A percentile compares a stretch with the other conserved stretches of the same genome.
Conservation (phyloP, 2,888 invertebrate genomes). For the Thumatha senex region DNA sequence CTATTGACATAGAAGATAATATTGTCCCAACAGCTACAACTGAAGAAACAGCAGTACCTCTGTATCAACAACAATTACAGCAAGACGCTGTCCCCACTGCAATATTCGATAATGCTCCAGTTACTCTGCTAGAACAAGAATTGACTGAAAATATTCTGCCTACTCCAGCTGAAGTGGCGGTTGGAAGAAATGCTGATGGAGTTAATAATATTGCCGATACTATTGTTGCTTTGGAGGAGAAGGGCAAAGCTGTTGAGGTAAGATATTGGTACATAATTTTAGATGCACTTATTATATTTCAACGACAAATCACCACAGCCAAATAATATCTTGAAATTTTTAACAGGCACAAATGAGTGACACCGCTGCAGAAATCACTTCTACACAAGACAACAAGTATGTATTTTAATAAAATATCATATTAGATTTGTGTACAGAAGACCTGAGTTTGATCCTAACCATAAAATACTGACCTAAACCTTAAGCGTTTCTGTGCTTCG, state of each 20-base stretch:
- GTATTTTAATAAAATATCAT: no score
- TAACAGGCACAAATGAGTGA: no score
- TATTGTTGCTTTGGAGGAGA: constrained; percentile 57
- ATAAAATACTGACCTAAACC: no score
- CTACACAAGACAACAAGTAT: no score
- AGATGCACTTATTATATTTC: no score
- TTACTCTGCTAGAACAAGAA: constrained; percentile 1
- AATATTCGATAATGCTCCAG: neutral
- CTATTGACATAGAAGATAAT: constrained; percentile 19
- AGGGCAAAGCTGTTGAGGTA: constrained; percentile 60
- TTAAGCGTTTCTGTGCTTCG: no score
- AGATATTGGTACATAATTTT: no score
- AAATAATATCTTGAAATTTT: no score
- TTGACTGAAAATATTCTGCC: constrained; percentile 2
- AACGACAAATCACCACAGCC: no score
- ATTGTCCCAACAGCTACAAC: constrained; percentile 13
- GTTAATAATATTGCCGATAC: constrained; percentile 62
- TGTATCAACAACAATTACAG: constrained; percentile 9
- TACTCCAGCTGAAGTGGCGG: constrained; percentile 21
- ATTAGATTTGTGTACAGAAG: no score
- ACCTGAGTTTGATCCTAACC: no score
- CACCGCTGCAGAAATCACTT: no score
- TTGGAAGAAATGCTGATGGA: constrained; percentile 22
- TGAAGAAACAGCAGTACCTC: constrained; percentile 6
- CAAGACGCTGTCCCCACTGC: constrained; percentile 11